These are phyloP conservation scores for Chelonus formosanus DNA, from an alignment of 2,888 invertebrate genomes.

Conservation along the genomic window DNA sequence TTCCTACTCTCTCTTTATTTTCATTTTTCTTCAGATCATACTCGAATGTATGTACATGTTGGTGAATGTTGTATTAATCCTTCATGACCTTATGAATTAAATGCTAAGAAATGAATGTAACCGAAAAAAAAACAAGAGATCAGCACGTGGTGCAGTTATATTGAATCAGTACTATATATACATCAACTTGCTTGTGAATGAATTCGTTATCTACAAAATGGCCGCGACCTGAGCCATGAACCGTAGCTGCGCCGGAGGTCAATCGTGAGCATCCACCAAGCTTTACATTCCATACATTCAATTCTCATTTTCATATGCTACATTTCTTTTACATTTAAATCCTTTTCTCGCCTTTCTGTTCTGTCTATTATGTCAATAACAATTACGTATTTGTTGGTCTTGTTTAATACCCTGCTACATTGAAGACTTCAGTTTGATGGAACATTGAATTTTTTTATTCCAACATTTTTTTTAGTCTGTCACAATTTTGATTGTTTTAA, in stretches of 20 bases:
- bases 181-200: constrained; percentile 51
- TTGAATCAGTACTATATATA: constrained; percentile 12
- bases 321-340: background rate
- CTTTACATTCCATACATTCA: constrained; percentile 10
- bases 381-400: too few species aligned
- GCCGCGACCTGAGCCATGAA: constrained; percentile 51
- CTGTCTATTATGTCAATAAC: too few species aligned
- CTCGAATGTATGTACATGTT: too few species aligned
- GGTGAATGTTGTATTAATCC: too few species aligned
- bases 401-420: too few species aligned
- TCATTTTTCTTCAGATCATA: background rate
- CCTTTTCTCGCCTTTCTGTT: background rate
- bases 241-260: constrained; percentile 36
- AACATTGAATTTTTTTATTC: too few species aligned
- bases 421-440: too few species aligned
- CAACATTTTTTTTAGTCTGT: too few species aligned
- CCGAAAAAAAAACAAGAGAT: background rate
- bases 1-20: background rate
- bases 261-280: constrained; percentile 13
- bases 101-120: background rate
- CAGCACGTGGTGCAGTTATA: constrained; percentile 16
- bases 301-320: constrained; percentile 1
- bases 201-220: constrained; percentile 54
- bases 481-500: too few species aligned
- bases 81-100: background rate